These are phyloP conservation scores for Aptenodytes forsteri DNA, from an alignment of 2,113 vertebrate genomes.

Conservation along the genomic window DNA sequence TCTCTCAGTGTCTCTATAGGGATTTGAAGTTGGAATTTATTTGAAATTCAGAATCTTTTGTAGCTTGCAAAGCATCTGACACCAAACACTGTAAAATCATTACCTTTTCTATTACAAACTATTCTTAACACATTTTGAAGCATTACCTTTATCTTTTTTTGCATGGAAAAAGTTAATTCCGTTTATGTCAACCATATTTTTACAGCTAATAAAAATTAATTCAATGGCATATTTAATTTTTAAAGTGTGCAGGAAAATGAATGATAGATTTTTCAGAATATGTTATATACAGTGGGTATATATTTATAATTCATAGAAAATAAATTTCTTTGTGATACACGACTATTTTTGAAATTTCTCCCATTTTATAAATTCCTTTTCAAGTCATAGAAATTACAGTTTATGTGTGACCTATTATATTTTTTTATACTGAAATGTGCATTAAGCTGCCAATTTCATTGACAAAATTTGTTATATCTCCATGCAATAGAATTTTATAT, in stretches of 20 bases:
- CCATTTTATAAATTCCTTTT: neutral
- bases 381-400: neutral
- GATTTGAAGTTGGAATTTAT: neutral
- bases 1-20: neutral
- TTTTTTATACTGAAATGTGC: neutral
- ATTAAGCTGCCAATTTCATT: neutral
- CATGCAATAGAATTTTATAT: neutral
- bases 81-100: neutral
- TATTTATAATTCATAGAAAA: neutral
- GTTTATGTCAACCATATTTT: neutral
- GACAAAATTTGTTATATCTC: neutral
- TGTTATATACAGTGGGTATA: neutral
- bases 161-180: neutral
- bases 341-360: neutral
- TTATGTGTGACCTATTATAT: neutral
- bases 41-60: neutral
- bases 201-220: neutral
- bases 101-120: neutral
- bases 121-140: slow-evolving; percentile 1
- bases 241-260: neutral
- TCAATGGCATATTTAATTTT: neutral
- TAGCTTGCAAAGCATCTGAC: neutral
- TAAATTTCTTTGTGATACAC: neutral
- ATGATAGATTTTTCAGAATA: neutral
- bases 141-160: neutral